Conservation (phyloP, 2,888 invertebrate species). For the Melieria picta region DNA sequence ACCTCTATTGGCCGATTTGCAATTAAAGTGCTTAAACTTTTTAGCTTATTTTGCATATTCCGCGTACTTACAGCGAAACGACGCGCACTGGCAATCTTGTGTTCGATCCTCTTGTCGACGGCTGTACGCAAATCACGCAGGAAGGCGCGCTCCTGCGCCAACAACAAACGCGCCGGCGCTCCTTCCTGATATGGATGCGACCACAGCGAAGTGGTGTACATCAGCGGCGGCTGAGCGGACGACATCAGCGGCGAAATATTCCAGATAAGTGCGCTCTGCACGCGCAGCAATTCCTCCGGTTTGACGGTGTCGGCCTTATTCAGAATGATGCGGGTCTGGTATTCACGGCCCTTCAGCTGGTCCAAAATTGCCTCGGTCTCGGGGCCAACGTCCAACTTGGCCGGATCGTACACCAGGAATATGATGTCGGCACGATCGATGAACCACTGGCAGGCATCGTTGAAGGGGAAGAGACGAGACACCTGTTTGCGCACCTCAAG, state of each 20-base stretch:
- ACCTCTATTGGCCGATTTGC: neutral
- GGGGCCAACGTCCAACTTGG: conserved; percentile 93
- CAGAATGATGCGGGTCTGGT: conserved; percentile 90
- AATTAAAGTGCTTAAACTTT: neutral
- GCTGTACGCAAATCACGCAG: conserved; percentile 86
- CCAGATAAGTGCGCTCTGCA: conserved; percentile 95
- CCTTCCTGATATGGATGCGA: conserved; percentile 84
- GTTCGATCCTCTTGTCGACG: conserved; percentile 89
- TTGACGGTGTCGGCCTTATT: conserved; percentile 95
- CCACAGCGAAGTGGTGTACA: conserved; percentile 92
- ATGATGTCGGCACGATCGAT: conserved; percentile 96
- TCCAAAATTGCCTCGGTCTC: conserved; percentile 95
- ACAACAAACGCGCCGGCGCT: conserved; percentile 82
- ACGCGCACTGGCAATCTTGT: conserved; percentile 93
- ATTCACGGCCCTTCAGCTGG: conserved; percentile 92
- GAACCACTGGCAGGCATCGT: conserved; percentile 97
- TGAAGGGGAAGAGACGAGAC: conserved; percentile 92
- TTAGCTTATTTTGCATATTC: neutral
- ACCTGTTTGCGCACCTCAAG: conserved; percentile 93
- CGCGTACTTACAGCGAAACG: conserved; percentile 85
- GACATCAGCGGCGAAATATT: conserved; percentile 97
- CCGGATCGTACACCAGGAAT: conserved; percentile 94
- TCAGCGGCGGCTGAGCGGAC: conserved; percentile 90
- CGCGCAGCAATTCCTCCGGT: conserved; percentile 91
- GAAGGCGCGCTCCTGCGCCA: conserved; percentile 89